A percentile compares a stretch with the other conserved stretches of the same genome.
These are phyloP conservation scores for Andrena chrysosceles DNA, from an alignment of 2,888 invertebrate genomes.

Conservation along the genomic window DNA sequence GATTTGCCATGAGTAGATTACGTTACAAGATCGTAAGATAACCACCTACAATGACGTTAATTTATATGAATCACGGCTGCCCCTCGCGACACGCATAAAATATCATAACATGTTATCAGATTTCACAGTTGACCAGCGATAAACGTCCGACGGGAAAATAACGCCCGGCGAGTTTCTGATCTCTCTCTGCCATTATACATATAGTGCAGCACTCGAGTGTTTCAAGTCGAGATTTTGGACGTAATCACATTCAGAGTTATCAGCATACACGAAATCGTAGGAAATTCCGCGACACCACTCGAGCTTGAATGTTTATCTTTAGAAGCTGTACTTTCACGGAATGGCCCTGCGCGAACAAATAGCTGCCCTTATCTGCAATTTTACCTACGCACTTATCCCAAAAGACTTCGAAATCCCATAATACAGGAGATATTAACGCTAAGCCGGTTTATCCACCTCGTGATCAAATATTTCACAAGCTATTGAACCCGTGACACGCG, in stretches of 20 bases:
- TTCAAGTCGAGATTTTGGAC: no score
- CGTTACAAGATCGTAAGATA: conserved; percentile 62
- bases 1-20: conserved; percentile 60
- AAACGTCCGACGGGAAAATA: conserved; percentile 49
- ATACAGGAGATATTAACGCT: not conserved
- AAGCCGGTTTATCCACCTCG: not conserved
- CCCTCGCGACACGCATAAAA: conserved; percentile 59
- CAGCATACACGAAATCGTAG: not conserved
- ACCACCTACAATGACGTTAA: conserved; percentile 62
- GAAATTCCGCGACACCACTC: not conserved
- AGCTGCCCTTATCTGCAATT: not conserved
- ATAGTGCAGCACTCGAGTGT: not conserved
- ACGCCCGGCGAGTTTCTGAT: conserved; percentile 26
- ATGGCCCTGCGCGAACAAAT: not conserved
- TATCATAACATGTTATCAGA: conserved; percentile 61
- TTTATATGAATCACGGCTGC: conserved; percentile 58
- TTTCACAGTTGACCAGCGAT: conserved; percentile 58
- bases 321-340: not conserved
- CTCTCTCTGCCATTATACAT: not conserved
- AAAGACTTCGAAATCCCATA: not conserved
- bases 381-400: not conserved
- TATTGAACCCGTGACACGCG: not conserved
- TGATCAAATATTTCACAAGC: not conserved
- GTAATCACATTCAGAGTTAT: not conserved
- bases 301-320: not conserved